phyloP scores from a whole-genome alignment of 2,113 vertebrate genomes.

The Cisticola juncidis region DNA sequence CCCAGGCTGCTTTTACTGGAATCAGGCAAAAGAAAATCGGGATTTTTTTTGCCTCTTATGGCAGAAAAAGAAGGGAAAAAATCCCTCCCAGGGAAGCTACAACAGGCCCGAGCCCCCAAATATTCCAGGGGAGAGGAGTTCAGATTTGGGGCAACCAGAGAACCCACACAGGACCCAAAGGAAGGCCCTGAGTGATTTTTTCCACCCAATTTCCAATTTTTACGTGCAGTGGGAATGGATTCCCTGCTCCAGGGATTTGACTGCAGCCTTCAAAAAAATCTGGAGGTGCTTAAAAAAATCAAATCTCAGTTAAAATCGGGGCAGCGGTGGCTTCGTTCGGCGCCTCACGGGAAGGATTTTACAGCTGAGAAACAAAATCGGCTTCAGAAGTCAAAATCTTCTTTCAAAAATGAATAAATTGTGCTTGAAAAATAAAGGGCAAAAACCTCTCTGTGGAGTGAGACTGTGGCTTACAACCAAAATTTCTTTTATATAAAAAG shows the following conservation, averaged over 20 bases:
- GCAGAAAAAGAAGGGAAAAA: neutral
- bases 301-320: neutral
- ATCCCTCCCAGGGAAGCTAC: neutral
- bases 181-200: neutral
- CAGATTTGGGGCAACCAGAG: neutral
- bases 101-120: rapidly evolving
- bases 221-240: rapidly evolving
- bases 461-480: neutral
- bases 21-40: neutral
- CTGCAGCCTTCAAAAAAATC: neutral
- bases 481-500: neutral
- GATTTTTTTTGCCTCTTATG: neutral
- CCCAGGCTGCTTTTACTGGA: neutral
- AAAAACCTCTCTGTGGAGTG: neutral
- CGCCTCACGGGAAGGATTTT: neutral
- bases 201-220: neutral
- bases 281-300: neutral
- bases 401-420: neutral
- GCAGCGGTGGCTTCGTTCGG: neutral
- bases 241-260: neutral
- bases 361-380: neutral
- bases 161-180: neutral
- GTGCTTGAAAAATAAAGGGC: neutral
- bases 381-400: neutral
- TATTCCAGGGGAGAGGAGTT: neutral